Base-by-base conservation (phyloP, 1,140 invertebrate species). In the Papilio glaucus region DNA sequence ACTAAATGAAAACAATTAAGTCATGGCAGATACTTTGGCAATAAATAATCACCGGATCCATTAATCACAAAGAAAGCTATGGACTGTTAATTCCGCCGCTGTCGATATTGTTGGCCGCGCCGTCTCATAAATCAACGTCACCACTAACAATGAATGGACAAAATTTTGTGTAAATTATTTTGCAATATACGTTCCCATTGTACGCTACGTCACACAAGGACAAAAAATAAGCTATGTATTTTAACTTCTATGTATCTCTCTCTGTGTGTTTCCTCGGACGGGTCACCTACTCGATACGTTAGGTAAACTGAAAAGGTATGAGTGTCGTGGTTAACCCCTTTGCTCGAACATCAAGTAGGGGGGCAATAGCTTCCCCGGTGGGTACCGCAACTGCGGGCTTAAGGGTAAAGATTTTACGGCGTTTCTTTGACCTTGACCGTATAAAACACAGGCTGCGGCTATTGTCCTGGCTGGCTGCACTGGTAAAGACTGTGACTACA, bases 101-200 rank as follows among this genome's bases (percentile, higher is more conserved):
- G 49, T 57, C 49, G 21, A 57, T 57, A 57, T 57, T 57, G 49
- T 26, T 26, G 49, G 18, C 49, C 21, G 49, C 10, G 29, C 49
- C 49, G 49, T 57, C 21, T 57, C 49, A 57, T 57, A 24, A 57
- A 57, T 57, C 49, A 57, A 57, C 4, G 49, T 57, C 49, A 26
- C 21, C 10, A 24, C 49, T 57, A 24, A 57, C 49, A 57, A 57
- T 57, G 49, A 57, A 57, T 57, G 49, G 49, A 57, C 49, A 57
- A 41, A 57, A 57, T 57, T 57, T 57, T 57, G 49, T 57, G 49
- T 57, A 57, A 57, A 57, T 57, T 57, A 57, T 57, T 57, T 57
- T 57, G 49, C 49, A 57, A 57, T 57, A 24, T 57, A 57, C 49
- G 0, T 57, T 10, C 21, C 21, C 49, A 24, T 57, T 57, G 49